Conservation (phyloP, 2,797 vertebrate genomes). For the Hoplostethus mediterraneus region DNA sequence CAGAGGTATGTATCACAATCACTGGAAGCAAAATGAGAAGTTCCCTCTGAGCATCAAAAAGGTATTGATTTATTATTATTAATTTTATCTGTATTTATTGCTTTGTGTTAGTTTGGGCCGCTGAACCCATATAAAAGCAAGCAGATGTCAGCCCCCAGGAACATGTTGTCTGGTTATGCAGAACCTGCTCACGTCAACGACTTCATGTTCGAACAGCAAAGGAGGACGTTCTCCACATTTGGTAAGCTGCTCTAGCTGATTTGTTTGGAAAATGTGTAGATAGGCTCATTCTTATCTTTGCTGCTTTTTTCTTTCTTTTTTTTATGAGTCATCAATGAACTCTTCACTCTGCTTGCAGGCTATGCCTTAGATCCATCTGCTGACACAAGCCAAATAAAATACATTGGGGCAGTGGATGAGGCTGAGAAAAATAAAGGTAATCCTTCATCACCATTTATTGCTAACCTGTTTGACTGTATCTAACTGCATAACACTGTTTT, state of each 20-base stretch:
- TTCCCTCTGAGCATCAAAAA: background rate
- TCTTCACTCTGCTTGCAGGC: conserved; percentile 80
- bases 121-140: conserved; percentile 94
- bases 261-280: background rate
- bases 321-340: background rate
- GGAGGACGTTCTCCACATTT: conserved; percentile 96
- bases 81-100: background rate
- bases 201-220: conserved; percentile 99
- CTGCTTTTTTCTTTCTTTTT: background rate
- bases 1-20: conserved; percentile 87
- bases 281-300: background rate
- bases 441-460: background rate
- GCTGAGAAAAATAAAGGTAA: conserved; percentile 99
- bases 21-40: no score
- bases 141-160: conserved; percentile 98
- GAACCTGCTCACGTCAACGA: conserved; percentile 98
- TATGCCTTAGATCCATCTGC: conserved; percentile 97
- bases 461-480: background rate
- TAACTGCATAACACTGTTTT: background rate
- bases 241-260: conserved; percentile 79
- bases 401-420: conserved; percentile 96
- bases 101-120: conserved; percentile 90
- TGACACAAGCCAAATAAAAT: conserved; percentile 89
- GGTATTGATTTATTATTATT: background rate
- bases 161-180: conserved; percentile 97